Evolutionary conservation across 1,140 invertebrate genomes (phyloP).

Genomic region (Hylyphantes graminicola): DNA sequence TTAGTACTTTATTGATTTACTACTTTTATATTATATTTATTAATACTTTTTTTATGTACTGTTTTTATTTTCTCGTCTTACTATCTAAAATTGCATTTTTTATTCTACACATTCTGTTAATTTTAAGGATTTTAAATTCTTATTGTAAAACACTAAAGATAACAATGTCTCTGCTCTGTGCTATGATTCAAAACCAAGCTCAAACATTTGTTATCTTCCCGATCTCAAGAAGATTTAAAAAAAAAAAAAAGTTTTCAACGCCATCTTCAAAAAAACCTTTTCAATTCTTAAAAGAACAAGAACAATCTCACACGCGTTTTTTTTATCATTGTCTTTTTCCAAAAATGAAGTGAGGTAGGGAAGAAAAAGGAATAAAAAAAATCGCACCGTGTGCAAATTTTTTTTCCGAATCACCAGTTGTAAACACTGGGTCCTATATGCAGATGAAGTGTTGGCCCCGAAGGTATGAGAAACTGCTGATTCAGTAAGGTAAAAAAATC

Average conservation of each 20-base stretch:
- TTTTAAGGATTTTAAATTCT: neutral
- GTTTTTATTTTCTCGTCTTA: neutral
- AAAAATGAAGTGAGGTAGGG: neutral
- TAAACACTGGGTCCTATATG: conserved; percentile 33
- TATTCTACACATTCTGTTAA: neutral
- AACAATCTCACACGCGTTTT: neutral
- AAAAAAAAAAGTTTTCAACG: neutral
- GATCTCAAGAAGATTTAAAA: neutral
- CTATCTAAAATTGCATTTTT: neutral
- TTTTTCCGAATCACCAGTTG: conserved; percentile 8
- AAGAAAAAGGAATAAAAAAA: conserved; percentile 25
- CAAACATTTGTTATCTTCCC: conserved; percentile 1
- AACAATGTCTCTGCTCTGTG: neutral
- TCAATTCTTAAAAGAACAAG: conserved; percentile 1
- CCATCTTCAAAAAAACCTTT: conserved; percentile 8
- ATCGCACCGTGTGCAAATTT: conserved; percentile 6
- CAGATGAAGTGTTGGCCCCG: conserved; percentile 29
- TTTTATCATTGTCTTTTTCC: conserved; percentile 3
- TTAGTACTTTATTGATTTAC: too few species aligned
- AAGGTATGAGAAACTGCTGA: conserved; percentile 45
- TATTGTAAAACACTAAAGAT: neutral
- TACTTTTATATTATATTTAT: too few species aligned
- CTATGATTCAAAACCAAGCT: conserved; percentile 4
- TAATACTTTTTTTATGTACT: neutral
- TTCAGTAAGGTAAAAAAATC: conserved; percentile 41